phyloP scores from a whole-genome alignment of 2,113 vertebrate genomes.

The Terrapene triunguis region DNA sequence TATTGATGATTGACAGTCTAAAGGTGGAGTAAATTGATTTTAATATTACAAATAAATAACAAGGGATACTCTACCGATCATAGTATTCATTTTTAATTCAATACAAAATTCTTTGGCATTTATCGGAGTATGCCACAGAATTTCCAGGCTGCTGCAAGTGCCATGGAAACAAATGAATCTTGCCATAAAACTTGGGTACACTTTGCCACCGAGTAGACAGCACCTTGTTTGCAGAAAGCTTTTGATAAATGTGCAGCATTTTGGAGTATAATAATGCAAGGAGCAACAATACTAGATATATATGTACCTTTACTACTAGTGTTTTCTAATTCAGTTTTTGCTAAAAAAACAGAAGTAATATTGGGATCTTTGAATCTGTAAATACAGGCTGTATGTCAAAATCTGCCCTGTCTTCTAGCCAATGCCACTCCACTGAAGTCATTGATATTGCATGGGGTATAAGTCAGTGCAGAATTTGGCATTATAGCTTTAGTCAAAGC shows the following conservation, averaged over 20 bases:
- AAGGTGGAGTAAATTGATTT: not conserved
- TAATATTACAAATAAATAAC: not conserved
- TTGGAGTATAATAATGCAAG: not conserved
- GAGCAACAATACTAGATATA: not conserved
- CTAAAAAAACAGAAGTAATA: not conserved
- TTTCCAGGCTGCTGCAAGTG: conserved; percentile 7
- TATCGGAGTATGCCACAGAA: not conserved
- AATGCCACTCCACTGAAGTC: not conserved
- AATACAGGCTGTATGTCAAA: not conserved
- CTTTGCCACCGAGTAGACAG: not conserved
- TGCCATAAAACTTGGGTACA: not conserved
- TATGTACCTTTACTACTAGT: fast-evolving
- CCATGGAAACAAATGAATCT: not conserved
- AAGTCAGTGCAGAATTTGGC: not conserved
- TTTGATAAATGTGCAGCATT: not conserved
- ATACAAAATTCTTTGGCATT: not conserved
- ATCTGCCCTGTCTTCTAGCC: not conserved
- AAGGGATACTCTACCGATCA: not conserved
- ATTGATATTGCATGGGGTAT: not conserved
- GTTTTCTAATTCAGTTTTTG: fast-evolving
- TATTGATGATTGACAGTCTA: not conserved
- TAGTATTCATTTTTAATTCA: not conserved
- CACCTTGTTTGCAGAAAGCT: not conserved
- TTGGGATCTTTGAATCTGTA: not conserved
- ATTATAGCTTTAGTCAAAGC: conserved; percentile 38